Evolutionary conservation across 2,888 invertebrate genomes (phyloP).

Genomic region (Drosophila seclusa): DNA sequence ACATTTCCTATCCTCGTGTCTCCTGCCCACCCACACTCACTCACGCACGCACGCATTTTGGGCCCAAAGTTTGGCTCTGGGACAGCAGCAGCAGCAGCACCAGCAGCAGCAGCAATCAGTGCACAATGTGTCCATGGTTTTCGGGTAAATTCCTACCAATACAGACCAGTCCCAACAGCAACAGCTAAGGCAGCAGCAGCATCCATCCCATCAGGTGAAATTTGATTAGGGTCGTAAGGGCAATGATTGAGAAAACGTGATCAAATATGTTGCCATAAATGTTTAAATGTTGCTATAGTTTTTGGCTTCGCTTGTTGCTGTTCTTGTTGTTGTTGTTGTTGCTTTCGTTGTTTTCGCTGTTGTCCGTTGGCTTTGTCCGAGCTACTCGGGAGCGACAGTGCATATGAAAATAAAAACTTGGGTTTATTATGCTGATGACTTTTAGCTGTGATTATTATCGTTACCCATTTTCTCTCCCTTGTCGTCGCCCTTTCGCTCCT

Average conservation of each 20-base stretch:
- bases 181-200: background rate
- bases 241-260: constrained; percentile 83
- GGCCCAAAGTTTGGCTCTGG: background rate
- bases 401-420: constrained; percentile 66
- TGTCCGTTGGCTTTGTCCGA: constrained; percentile 50
- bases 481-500: constrained; percentile 49
- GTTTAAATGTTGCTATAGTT: constrained; percentile 76
- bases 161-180: constrained; percentile 7
- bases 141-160: constrained; percentile 63
- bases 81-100: constrained; percentile 10
- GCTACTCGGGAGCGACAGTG: constrained; percentile 38
- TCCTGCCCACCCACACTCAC: constrained; percentile 39
- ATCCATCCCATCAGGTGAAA: constrained; percentile 81
- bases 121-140: constrained; percentile 77
- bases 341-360: constrained; percentile 11
- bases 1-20: constrained; percentile 40
- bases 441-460: constrained; percentile 77
- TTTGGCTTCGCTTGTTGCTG: constrained; percentile 22
- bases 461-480: constrained; percentile 50
- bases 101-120: constrained; percentile 69
- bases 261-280: constrained; percentile 80
- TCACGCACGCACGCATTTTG: constrained; percentile 50
- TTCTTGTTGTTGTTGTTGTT: background rate
- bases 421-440: constrained; percentile 78
- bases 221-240: constrained; percentile 84